Conservation (phyloP, 2,888 invertebrate species). For the Frankliniella intonsa region DNA sequence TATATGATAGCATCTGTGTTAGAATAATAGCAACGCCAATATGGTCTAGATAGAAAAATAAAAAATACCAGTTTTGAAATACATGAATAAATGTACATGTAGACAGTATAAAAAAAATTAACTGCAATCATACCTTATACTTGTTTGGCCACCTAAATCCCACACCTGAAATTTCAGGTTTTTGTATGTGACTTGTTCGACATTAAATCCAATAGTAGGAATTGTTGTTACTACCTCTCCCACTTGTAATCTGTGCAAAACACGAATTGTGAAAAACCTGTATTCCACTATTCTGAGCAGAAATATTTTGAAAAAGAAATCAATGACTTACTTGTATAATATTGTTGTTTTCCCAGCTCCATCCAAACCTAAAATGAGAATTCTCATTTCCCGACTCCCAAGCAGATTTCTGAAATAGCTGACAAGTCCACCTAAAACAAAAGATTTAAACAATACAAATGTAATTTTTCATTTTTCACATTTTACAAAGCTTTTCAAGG, state of each 20-base stretch:
- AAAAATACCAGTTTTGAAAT: background rate
- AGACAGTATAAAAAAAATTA: too few relatives aligned
- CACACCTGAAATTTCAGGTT: slow-evolving; percentile 99
- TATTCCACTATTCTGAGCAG: background rate
- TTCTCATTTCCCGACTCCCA: slow-evolving; percentile 96
- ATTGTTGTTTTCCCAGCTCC: slow-evolving; percentile 99
- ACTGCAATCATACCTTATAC: slow-evolving; percentile 70
- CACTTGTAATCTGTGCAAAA: slow-evolving; percentile 72
- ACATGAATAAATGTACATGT: background rate
- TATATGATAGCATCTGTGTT: slow-evolving; percentile 99
- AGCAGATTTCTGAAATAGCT: slow-evolving; percentile 94
- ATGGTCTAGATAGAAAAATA: slow-evolving; percentile 67
- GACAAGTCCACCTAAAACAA: slow-evolving; percentile 79
- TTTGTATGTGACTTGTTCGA: slow-evolving; percentile 98
- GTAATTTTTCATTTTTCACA: background rate
- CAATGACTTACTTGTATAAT: slow-evolving; percentile 64
- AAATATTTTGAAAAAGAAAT: background rate
- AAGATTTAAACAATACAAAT: background rate
- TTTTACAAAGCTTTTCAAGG: background rate
- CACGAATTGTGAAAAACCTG: background rate
- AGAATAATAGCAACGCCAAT: slow-evolving; percentile 99
- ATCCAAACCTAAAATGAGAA: slow-evolving; percentile 94
- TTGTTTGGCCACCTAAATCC: slow-evolving; percentile 98
- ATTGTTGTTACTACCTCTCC: slow-evolving; percentile 98
- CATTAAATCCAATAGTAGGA: slow-evolving; percentile 98